Base-by-base conservation (phyloP, 2,113 vertebrate genomes). In the Stomatorhinus ivindoensis region DNA sequence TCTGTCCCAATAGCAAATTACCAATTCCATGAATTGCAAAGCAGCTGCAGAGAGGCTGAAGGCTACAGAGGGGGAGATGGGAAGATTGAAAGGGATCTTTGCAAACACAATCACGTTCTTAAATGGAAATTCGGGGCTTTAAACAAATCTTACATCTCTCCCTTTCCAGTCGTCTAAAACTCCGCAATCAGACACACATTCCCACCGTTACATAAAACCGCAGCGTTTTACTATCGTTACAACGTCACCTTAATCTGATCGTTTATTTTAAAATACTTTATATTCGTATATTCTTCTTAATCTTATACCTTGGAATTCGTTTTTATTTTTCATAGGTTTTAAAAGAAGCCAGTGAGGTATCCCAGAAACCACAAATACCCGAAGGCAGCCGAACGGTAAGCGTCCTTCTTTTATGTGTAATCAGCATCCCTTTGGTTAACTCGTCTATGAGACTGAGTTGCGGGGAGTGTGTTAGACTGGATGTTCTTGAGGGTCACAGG, bases 1-100 rank as follows among this genome's bases (percentile, higher is more conserved):
- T 96, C 96, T 96, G 96, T 96, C 96, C 96, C 96, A 96, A 97
- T 96, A 96, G 96, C 96, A 97, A 97, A 97, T 97, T 97, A 97
- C 96, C 96, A 97, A 96, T 97, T 96, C 96, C 96, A 97, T 97
- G 96, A 97, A 97, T 97, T 97, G 96, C 96, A 97, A 96, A 97
- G 96, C 95, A 97, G 96, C 95, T 95, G 95, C 95, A 91, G 94
- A 96, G 95, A 96, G 94, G 95, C 95, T 96, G 96, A 96, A 95
- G 95, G 96, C 94, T 94, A 95, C 93, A 95, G 93, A 92, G 92
- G 94, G 91, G 91, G 94, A 91, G 94, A 91, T 95, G 95, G 93
- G 92, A 95, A 96, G 95, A 96, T 96, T 96, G 96, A 96, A 96
- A 96, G 95, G 95, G 96, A 97, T 96, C 96, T 96, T 96, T 96